Percentiles rank a stretch among this genome's conserved stretches.
phyloP scores from a whole-genome alignment of 2,888 invertebrate species.

The Theodoxus fluviatilis region DNA sequence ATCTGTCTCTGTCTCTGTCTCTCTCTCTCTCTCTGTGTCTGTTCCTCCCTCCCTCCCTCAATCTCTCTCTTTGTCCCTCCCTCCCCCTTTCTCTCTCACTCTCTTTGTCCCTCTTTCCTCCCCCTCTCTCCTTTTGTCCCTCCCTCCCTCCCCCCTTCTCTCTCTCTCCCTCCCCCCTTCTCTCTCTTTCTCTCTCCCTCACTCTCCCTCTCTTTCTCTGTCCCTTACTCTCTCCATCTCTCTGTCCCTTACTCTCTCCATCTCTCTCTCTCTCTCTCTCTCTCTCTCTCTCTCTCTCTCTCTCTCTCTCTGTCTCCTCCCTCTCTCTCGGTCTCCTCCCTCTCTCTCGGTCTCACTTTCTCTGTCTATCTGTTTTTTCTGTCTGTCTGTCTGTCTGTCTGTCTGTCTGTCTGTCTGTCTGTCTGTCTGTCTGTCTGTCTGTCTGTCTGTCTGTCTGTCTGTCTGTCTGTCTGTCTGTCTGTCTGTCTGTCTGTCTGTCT shows the following conservation, averaged over 20 bases:
- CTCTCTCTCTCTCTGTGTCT: too few species aligned
- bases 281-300: slow-evolving; percentile 11
- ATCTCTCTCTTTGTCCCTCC: slow-evolving; percentile 10
- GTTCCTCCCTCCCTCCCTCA: too few species aligned
- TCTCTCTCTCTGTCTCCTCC: slow-evolving; percentile 4
- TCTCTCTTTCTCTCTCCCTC: too few species aligned
- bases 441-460: not conserved
- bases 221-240: not conserved
- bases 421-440: not conserved
- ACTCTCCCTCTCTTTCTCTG: slow-evolving; percentile 12
- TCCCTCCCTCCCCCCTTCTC: too few species aligned
- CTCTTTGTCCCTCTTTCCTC: too few species aligned
- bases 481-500: not conserved
- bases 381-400: slow-evolving; percentile 14
- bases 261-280: not conserved
- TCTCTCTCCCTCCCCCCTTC: too few species aligned
- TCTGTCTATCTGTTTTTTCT: slow-evolving; percentile 19
- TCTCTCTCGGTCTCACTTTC: slow-evolving; percentile 15
- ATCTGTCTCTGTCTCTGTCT: slow-evolving; percentile 12
- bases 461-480: not conserved
- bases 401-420: slow-evolving; percentile 10
- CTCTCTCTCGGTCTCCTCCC: not conserved
- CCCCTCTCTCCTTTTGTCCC: too few species aligned
- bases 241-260: not conserved
- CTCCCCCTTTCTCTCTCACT: too few species aligned